These are phyloP conservation scores for Corvus moneduloides DNA, from an alignment of 2,113 vertebrate genomes.

Conservation along the genomic window DNA sequence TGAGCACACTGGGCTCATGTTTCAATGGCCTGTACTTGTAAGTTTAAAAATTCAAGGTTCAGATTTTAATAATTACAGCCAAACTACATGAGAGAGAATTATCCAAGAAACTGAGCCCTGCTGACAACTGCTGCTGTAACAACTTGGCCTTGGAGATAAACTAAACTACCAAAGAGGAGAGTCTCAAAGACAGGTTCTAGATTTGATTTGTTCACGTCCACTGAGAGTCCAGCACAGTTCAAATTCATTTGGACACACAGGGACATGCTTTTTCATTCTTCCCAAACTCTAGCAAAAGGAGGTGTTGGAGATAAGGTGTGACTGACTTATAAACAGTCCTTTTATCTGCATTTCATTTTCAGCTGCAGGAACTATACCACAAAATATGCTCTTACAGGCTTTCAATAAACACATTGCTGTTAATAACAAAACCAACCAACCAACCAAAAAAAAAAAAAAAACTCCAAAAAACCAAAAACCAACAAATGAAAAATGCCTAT, in stretches of 20 bases:
- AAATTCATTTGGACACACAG: neutral
- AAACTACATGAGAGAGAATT: neutral
- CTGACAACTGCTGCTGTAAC: neutral
- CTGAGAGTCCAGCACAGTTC: neutral
- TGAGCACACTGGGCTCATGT: neutral
- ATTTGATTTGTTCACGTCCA: neutral
- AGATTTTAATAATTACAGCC: neutral
- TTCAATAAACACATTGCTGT: neutral
- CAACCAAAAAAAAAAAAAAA: neutral
- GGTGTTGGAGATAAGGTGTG: neutral
- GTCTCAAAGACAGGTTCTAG: neutral
- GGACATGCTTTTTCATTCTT: neutral
- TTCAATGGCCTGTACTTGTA: neutral
- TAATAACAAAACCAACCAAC: neutral
- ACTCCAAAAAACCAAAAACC: neutral
- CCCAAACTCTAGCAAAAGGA: neutral
- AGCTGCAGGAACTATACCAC: neutral
- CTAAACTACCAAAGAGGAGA: neutral
- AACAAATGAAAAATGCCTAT: neutral
- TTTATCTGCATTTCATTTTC: neutral
- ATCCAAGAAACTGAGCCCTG: neutral
- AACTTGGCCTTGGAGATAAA: neutral
- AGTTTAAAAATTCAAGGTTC: neutral
- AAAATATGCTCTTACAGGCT: neutral
- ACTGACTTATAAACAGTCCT: neutral